Evolutionary conservation across 2,888 invertebrate genomes (phyloP).

Genomic region (Phrixothrix hirtus): DNA sequence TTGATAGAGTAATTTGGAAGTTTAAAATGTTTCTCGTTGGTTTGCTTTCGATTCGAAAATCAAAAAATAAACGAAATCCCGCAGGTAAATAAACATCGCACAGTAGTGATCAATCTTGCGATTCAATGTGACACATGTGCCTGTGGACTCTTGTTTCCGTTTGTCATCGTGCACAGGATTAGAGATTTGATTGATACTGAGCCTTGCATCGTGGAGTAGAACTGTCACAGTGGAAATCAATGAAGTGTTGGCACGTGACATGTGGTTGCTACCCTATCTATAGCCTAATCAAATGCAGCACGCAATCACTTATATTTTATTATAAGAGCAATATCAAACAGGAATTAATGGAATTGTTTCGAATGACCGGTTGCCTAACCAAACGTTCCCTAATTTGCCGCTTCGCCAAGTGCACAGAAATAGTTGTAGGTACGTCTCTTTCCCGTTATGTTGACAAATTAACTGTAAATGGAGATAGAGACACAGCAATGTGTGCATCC

Average conservation of each 20-base stretch:
- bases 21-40: constrained; percentile 1
- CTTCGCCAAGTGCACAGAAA: constrained; percentile 24
- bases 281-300: too few relatives aligned
- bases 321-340: constrained; percentile 1
- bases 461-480: constrained; percentile 24
- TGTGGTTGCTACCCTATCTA: constrained; percentile 41
- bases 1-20: constrained; percentile 13
- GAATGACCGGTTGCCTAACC: constrained; percentile 16
- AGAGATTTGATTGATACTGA: constrained; percentile 36
- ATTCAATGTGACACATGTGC: constrained; percentile 10
- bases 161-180: constrained; percentile 42
- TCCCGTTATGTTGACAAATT: constrained; percentile 14
- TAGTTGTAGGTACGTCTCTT: constrained; percentile 27
- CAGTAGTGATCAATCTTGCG: constrained; percentile 9
- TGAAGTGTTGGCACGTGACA: constrained; percentile 41
- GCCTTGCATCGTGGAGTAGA: constrained; percentile 35
- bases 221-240: constrained; percentile 43
- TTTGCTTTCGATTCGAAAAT: not conserved
- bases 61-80: not conserved
- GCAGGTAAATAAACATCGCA: constrained; percentile 5
- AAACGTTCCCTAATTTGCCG: constrained; percentile 22
- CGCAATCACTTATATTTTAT: not conserved
- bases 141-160: constrained; percentile 32
- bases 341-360: constrained; percentile 18
- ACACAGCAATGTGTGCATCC: constrained; percentile 15